Conservation (phyloP, 2,113 vertebrate species). For the Siniperca chuatsi region DNA sequence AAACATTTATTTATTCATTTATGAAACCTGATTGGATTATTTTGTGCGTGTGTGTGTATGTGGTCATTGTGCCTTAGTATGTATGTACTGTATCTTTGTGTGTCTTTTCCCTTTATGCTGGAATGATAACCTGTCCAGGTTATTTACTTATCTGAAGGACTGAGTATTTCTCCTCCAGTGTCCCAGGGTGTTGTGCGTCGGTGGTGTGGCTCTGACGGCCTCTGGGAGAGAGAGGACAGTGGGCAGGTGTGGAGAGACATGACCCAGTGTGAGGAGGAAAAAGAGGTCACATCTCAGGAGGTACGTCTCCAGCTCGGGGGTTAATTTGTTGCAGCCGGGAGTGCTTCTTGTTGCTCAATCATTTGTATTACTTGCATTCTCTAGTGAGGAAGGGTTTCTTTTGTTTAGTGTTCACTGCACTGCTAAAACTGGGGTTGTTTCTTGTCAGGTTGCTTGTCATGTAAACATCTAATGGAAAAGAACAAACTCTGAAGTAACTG, state of each 20-base stretch:
- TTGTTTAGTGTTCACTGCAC: background rate
- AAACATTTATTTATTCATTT: too few species aligned
- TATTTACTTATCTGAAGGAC: background rate
- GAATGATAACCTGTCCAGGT: background rate
- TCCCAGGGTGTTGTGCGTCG: slow-evolving; percentile 86
- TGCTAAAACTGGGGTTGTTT: too few species aligned
- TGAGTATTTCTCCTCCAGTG: slow-evolving; percentile 77
- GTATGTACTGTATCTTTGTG: background rate
- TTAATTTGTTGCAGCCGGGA: background rate
- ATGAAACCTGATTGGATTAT: too few species aligned
- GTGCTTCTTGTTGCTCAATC: background rate
- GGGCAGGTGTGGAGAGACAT: slow-evolving; percentile 87
- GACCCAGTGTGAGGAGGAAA: slow-evolving; percentile 85
- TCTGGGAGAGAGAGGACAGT: slow-evolving; percentile 83
- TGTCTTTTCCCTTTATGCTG: background rate
- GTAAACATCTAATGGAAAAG: background rate
- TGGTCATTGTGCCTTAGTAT: background rate
- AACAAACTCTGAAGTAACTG: background rate
- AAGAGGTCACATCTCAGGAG: slow-evolving; percentile 83
- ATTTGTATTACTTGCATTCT: background rate
- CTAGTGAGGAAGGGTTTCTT: background rate
- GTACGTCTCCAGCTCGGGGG: slow-evolving; percentile 25
- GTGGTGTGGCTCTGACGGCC: slow-evolving; percentile 84
- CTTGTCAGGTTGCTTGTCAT: background rate
- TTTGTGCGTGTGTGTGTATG: background rate